A percentile compares a stretch with the other conserved stretches of the same genome.
Conservation (phyloP, 2,888 invertebrate genomes). For the Pachycephus smyrnensis region DNA sequence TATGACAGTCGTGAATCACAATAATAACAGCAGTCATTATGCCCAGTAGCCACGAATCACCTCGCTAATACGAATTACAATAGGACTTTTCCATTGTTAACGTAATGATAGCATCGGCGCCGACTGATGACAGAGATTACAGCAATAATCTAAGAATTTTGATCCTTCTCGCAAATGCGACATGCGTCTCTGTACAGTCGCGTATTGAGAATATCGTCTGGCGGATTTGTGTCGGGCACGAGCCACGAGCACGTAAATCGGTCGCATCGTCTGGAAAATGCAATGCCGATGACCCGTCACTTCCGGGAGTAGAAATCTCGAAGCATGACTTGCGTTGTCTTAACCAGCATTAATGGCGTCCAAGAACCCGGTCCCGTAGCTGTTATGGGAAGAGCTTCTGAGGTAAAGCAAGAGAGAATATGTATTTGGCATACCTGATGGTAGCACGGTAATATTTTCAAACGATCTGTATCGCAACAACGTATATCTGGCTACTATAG, state of each 20-base stretch:
- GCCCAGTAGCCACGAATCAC: not conserved
- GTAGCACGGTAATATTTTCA: no score
- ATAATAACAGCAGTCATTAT: not conserved
- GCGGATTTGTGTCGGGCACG: not conserved
- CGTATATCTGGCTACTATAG: no score
- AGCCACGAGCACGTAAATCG: not conserved
- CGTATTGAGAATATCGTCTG: not conserved
- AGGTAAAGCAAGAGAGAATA: no score
- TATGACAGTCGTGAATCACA: no score
- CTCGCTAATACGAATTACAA: not conserved
- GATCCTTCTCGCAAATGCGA: not conserved
- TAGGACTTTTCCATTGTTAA: not conserved
- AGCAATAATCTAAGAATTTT: not conserved
- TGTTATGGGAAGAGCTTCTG: no score
- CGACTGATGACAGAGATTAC: not conserved
- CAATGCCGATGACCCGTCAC: no score
- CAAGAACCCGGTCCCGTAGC: no score
- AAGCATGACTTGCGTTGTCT: no score
- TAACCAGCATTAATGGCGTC: no score
- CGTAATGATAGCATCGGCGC: not conserved
- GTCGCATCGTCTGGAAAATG: not conserved
- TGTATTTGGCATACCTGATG: no score
- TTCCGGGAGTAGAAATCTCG: no score
- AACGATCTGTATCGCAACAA: no score
- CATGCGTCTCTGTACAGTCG: not conserved